These are phyloP conservation scores for Leptopilina clavipes DNA, from an alignment of 1,140 invertebrate genomes.

Conservation along the genomic window DNA sequence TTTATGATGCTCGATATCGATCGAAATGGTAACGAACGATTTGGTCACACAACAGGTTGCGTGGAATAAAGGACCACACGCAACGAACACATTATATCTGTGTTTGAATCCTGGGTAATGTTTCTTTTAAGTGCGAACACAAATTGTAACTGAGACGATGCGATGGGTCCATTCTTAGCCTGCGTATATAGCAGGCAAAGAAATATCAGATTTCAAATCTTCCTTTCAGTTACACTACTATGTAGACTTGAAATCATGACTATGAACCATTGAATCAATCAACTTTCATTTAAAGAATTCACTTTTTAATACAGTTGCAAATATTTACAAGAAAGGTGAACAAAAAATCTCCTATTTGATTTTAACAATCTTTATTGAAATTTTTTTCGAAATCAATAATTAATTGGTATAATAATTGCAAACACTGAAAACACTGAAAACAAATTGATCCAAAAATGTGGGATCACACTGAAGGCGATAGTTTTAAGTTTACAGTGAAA, in stretches of 20 bases:
- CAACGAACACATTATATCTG: constrained; percentile 63
- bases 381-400: no score
- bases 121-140: constrained; percentile 75
- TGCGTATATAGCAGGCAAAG: constrained; percentile 44
- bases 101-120: constrained; percentile 67
- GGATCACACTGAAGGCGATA: no score
- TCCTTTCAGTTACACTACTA: constrained; percentile 42
- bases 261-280: neutral
- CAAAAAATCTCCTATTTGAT: no score
- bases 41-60: constrained; percentile 59
- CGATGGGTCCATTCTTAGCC: constrained; percentile 60
- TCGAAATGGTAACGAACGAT: constrained; percentile 74
- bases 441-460: no score
- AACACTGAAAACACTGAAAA: no score
- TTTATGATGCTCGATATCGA: constrained; percentile 51
- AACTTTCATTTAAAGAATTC: neutral
- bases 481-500: no score
- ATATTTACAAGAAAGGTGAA: no score
- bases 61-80: constrained; percentile 65
- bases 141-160: constrained; percentile 75
- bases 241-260: neutral
- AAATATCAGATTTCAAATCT: constrained; percentile 72
- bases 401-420: no score
- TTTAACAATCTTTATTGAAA: no score
- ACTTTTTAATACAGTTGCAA: neutral